phyloP scores from a whole-genome alignment of 2,888 invertebrate genomes.

The Lamellibrachia columna region DNA sequence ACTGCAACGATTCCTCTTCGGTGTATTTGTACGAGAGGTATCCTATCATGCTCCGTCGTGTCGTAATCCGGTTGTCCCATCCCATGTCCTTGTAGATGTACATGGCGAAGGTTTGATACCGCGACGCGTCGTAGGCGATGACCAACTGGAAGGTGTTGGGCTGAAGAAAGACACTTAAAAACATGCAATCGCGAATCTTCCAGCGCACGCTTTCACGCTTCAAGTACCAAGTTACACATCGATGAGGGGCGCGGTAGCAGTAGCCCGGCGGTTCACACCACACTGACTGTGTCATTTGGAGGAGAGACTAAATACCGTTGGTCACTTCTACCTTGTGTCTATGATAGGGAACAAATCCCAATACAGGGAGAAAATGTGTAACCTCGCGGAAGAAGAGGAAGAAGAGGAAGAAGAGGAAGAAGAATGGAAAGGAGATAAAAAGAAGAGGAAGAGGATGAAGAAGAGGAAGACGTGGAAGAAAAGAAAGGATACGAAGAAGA shows the following conservation, averaged over 20 bases:
- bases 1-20: not conserved
- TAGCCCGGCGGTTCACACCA: not conserved
- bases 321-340: too few relatives aligned
- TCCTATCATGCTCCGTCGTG: not conserved
- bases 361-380: too few relatives aligned
- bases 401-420: too few relatives aligned
- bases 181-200: not conserved
- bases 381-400: too few relatives aligned
- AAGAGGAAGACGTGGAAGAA: too few relatives aligned
- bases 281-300: too few relatives aligned
- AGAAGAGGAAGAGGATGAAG: too few relatives aligned
- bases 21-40: not conserved
- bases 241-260: not conserved
- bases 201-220: not conserved
- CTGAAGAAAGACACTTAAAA: not conserved
- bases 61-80: not conserved
- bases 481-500: too few relatives aligned
- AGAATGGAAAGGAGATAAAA: too few relatives aligned
- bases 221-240: not conserved
- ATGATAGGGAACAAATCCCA: too few relatives aligned
- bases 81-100: constrained; percentile 18
- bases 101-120: not conserved
- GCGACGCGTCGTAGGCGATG: not conserved
- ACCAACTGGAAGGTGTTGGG: constrained; percentile 20
- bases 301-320: too few relatives aligned